A percentile compares a stretch with the other conserved stretches of the same genome.
These are phyloP conservation scores for Vimba vimba DNA, from an alignment of 2,113 vertebrate genomes.

Conservation along the genomic window DNA sequence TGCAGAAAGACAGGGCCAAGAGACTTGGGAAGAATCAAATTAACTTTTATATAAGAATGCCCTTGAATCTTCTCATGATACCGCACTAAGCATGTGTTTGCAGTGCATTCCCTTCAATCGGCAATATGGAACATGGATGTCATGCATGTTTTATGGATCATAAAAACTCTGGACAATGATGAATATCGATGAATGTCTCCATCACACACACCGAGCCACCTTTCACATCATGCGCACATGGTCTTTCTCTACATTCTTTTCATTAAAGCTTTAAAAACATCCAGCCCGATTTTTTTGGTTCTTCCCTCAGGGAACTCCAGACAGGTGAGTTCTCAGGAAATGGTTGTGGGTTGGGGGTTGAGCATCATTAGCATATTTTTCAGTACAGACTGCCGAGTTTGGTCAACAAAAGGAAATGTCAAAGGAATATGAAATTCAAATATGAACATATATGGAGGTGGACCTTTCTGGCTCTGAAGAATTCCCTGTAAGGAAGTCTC, in stretches of 20 bases:
- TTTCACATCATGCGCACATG: background rate
- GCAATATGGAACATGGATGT: background rate
- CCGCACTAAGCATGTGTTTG: background rate
- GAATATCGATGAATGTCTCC: background rate
- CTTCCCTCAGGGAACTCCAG: conserved; percentile 7
- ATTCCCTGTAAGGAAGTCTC: conserved; percentile 71
- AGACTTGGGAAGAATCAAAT: conserved; percentile 76
- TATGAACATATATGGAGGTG: conserved; percentile 65
- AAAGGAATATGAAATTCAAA: conserved; percentile 63
- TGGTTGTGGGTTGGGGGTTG: conserved; percentile 34
- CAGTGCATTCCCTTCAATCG: conserved; percentile 21
- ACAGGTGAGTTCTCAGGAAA: conserved; percentile 40
- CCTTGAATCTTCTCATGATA: conserved; percentile 74
- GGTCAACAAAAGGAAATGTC: conserved; percentile 57
- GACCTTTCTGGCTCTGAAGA: conserved; percentile 58
- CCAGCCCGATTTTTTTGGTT: background rate
- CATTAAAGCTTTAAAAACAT: conserved; percentile 38
- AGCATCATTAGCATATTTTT: conserved; percentile 51
- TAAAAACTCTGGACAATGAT: conserved; percentile 6
- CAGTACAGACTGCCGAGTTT: conserved; percentile 46
- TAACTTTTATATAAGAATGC: conserved; percentile 77
- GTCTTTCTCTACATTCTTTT: background rate
- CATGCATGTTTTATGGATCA: background rate
- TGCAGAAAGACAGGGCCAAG: conserved; percentile 69
- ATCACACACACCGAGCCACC: background rate